Conservation (phyloP, 2,797 vertebrate genomes). For the Trematomus bernacchii region DNA sequence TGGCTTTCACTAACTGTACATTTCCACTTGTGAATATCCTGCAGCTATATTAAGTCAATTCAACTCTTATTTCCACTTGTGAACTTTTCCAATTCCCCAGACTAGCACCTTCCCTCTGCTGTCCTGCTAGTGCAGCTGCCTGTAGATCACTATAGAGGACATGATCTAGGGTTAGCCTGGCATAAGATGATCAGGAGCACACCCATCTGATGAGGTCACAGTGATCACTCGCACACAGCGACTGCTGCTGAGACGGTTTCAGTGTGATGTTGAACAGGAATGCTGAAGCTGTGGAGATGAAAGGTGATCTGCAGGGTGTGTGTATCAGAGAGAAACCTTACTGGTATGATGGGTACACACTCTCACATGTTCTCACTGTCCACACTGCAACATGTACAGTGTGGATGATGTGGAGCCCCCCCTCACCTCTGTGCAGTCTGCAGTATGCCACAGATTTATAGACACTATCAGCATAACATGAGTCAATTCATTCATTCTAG, state of each 20-base stretch:
- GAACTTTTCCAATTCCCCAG: no score
- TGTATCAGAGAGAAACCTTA: constrained; percentile 75
- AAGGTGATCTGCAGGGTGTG: constrained; percentile 53
- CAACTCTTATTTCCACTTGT: no score
- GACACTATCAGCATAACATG: not conserved
- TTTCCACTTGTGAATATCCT: no score
- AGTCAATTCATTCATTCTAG: not conserved
- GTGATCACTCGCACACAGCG: no score
- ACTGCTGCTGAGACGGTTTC: not conserved
- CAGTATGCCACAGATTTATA: constrained; percentile 18
- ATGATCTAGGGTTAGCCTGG: no score
- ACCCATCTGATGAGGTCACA: no score
- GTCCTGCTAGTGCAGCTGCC: no score
- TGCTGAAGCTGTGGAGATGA: constrained; percentile 48
- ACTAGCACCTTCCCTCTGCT: no score
- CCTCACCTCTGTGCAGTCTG: constrained; percentile 6
- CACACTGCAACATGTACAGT: constrained; percentile 8
- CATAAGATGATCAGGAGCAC: no score
- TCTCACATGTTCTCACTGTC: constrained; percentile 42
- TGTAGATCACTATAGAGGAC: no score
- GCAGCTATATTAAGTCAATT: not conserved
- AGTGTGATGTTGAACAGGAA: constrained; percentile 50
- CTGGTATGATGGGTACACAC: constrained; percentile 75
- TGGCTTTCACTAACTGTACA: not conserved
- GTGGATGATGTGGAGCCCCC: constrained; percentile 9